Evolutionary conservation across 2,797 vertebrate species (phyloP).

Genomic region (Pitangus sulphuratus): DNA sequence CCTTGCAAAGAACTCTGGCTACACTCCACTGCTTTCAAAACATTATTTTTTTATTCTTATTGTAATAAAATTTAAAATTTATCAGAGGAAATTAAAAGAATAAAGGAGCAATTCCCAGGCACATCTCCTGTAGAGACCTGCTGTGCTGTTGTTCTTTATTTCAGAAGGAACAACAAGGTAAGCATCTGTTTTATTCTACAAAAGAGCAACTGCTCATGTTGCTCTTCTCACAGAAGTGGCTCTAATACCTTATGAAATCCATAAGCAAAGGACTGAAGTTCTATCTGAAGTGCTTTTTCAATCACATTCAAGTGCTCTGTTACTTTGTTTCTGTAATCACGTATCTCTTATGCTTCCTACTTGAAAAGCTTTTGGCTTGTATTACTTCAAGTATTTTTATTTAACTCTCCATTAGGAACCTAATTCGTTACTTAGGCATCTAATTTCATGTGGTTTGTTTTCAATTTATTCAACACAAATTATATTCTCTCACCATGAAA

Average conservation of each 20-base stretch:
- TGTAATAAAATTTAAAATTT: constrained; percentile 17
- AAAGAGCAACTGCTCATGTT: not conserved
- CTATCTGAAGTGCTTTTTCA: not conserved
- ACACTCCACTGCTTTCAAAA: constrained; percentile 15
- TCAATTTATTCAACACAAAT: constrained; percentile 27
- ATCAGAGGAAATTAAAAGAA: constrained; percentile 32
- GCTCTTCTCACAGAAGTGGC: not conserved
- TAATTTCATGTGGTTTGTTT: constrained; percentile 10
- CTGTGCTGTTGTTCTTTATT: not conserved
- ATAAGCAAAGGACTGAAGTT: not conserved
- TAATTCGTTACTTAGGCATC: not conserved
- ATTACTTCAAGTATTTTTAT: constrained; percentile 19
- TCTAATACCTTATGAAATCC: not conserved
- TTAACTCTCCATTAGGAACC: constrained; percentile 15
- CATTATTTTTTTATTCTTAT: not conserved
- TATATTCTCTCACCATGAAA: not conserved
- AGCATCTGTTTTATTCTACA: not conserved
- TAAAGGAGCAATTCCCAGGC: constrained; percentile 7
- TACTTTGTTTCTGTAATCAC: not conserved
- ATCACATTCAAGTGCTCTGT: constrained; percentile 4
- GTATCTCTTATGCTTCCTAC: not conserved
- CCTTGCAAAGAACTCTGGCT: constrained; percentile 7
- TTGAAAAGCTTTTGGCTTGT: constrained; percentile 8
- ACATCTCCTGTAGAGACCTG: not conserved
- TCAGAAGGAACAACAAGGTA: not conserved